Percentiles rank a stretch among this genome's conserved stretches.
These are phyloP conservation scores for Laticauda colubrina DNA, from an alignment of 2,113 vertebrate genomes.

Conservation along the genomic window DNA sequence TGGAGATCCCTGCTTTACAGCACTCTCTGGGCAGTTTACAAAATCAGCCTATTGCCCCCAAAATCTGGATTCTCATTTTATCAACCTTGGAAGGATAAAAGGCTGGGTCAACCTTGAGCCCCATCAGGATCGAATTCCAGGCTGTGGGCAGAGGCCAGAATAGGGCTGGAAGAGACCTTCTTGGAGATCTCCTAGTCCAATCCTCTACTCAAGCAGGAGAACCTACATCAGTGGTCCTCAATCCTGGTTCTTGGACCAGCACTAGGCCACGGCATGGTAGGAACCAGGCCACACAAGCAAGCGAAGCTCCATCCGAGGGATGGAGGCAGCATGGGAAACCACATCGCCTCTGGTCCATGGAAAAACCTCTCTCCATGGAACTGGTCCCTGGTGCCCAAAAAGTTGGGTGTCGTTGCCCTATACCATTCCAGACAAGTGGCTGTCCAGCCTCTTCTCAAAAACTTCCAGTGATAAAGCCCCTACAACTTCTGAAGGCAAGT, in stretches of 20 bases:
- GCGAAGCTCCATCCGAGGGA: too few species aligned
- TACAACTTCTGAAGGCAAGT: background rate
- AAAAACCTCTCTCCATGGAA: too few species aligned
- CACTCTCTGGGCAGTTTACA: background rate
- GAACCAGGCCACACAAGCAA: too few species aligned
- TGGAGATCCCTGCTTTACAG: background rate
- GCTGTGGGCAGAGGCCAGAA: background rate
- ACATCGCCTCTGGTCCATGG: accelerated
- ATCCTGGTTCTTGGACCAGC: too few species aligned
- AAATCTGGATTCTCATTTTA: background rate
- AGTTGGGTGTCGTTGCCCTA: too few species aligned
- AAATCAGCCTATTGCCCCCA: background rate
- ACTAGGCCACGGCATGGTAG: too few species aligned
- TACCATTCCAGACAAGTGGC: background rate
- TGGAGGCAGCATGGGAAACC: too few species aligned
- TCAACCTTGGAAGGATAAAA: background rate
- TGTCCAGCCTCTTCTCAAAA: background rate
- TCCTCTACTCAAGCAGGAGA: background rate
- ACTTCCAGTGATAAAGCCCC: background rate
- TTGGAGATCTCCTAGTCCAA: background rate
- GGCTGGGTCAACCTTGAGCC: background rate
- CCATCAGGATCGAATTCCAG: background rate
- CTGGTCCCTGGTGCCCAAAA: too few species aligned
- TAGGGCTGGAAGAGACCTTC: background rate
- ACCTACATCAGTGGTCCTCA: background rate